Percentiles rank a stretch among this genome's conserved stretches.
These are phyloP conservation scores for Erythrocercus mccallii DNA, from an alignment of 2,113 vertebrate species.

Conservation along the genomic window DNA sequence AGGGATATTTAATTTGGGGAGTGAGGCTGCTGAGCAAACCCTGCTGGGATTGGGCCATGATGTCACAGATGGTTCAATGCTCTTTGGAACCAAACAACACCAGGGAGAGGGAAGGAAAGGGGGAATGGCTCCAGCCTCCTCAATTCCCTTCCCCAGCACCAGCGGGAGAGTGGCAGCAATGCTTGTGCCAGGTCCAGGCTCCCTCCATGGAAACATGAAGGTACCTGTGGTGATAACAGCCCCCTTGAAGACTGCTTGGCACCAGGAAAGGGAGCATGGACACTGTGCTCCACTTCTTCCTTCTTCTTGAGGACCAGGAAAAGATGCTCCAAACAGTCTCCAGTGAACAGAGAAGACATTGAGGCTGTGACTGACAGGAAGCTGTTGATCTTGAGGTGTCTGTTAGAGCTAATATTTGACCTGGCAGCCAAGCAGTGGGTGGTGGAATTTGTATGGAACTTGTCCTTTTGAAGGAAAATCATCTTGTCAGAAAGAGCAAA, in stretches of 20 bases:
- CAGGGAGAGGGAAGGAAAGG: not conserved
- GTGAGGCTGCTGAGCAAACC: not conserved
- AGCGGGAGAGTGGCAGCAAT: not conserved
- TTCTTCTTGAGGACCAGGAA: not conserved
- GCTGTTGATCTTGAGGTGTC: not conserved
- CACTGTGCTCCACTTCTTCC: rapidly evolving
- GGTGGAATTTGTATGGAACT: not conserved
- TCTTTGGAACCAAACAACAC: not conserved
- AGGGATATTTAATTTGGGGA: not conserved
- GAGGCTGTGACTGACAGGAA: not conserved
- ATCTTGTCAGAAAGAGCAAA: not conserved
- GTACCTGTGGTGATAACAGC: not conserved
- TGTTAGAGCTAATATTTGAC: not conserved
- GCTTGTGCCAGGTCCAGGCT: not conserved
- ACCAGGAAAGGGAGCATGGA: not conserved
- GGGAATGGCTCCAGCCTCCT: not conserved
- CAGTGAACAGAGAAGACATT: not conserved
- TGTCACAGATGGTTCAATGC: rapidly evolving
- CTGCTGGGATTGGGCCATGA: not conserved
- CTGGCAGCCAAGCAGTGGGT: not conserved
- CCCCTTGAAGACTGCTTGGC: not conserved
- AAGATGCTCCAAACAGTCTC: not conserved
- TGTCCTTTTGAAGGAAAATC: not conserved
- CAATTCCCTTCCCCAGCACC: not conserved
- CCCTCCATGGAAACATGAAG: not conserved